These are phyloP conservation scores for Parochlus steinenii DNA, from an alignment of 2,888 invertebrate genomes.

Conservation along the genomic window DNA sequence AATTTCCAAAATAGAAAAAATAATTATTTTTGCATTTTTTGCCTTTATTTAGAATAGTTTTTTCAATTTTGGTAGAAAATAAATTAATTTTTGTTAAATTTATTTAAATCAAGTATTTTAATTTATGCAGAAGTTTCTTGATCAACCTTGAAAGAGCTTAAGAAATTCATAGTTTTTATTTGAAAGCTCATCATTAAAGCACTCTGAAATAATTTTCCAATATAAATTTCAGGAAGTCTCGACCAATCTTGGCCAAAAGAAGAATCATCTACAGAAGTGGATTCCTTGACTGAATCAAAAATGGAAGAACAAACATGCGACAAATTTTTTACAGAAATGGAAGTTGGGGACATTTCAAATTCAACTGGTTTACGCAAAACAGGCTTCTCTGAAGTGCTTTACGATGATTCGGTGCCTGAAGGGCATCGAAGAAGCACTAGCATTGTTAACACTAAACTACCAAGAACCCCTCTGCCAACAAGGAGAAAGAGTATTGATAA, in stretches of 20 bases:
- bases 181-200: no score
- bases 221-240: conserved; percentile 8
- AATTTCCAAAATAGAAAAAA: no score
- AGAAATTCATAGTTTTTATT: no score
- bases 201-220: not conserved
- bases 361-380: conserved; percentile 55
- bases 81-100: no score
- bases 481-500: conserved; percentile 27
- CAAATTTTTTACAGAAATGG: conserved; percentile 10
- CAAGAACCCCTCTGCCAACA: conserved; percentile 25
- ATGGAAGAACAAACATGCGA: conserved; percentile 3
- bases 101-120: no score
- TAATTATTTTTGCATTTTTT: no score
- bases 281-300: conserved; percentile 7
- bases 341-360: conserved; percentile 42
- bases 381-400: conserved; percentile 45
- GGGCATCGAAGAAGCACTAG: conserved; percentile 21
- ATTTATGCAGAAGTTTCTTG: no score
- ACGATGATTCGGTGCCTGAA: conserved; percentile 31
- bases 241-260: conserved; percentile 9
- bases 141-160: no score
- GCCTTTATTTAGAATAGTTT: no score
- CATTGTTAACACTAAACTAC: conserved; percentile 34
- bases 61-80: no score
- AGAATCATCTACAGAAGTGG: conserved; percentile 7